Base-by-base conservation (phyloP, 1,140 invertebrate genomes). In the Dinothrombium tinctorium region DNA sequence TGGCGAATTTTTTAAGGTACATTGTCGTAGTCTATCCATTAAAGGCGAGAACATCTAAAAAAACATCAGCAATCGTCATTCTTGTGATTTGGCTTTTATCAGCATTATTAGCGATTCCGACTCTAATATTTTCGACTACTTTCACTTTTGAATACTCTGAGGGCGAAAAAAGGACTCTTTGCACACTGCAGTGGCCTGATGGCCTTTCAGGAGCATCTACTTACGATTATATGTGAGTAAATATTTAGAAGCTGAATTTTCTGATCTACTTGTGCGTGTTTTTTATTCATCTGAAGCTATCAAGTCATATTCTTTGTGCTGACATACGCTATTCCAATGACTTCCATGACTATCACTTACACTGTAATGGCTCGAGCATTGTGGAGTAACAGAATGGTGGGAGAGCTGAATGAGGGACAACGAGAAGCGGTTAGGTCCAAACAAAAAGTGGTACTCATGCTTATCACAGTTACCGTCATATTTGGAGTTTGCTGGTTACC, bases 251-350 rank as follows among this genome's bases (percentile, higher is more conserved):
- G n/a, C n/a, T n/a, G n/a, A n/a, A n/a, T n/a, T n/a, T n/a, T n/a
- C n/a, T n/a, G n/a, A 31, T 29, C 28, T 6, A 15, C 19, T 19
- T n/a, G 9, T 33, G 22, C 31, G 47, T 49, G 48, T 51, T 47
- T 54, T 45, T 59, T 54, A 59, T 61, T 8, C 19, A 36, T 22
- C 2, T 2, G 3, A 68, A 87, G 81, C 50, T 86, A 84, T 60
- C 86, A 83, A 53, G 71, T 86, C 15, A 61, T 75, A 23, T 79
- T 84, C 50, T 75, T 86, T 62, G 63, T 89, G 44, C 62, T 94
- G 37, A 92, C 86, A 15, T 96, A 95, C 60, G 74, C 94, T 52
- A 61, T 95, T 49, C 90, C 90, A 23, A 79, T 96, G 49, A 65
- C 72, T 40, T 78, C 80, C 7, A 86, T 95, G 74, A 74, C 72